Evolutionary conservation across 2,113 vertebrate genomes (phyloP).

Genomic region (Halcyon senegalensis): DNA sequence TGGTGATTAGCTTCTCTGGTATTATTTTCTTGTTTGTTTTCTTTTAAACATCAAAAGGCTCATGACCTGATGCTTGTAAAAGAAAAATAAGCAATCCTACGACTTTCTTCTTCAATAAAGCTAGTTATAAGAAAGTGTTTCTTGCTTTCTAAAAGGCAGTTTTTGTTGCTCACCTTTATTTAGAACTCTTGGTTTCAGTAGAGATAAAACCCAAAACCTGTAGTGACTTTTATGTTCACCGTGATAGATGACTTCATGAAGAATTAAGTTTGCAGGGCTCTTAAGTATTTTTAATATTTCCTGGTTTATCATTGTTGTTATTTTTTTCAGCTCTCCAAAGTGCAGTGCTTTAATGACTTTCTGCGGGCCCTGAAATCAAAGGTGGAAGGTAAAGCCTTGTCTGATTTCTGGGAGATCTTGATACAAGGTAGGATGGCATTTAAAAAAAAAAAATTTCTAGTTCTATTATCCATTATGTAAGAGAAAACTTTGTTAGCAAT

Average conservation of each 20-base stretch:
- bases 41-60: neutral
- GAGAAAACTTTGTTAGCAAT: neutral
- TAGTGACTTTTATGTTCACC: neutral
- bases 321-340: constrained; percentile 75
- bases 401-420: constrained; percentile 93
- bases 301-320: neutral
- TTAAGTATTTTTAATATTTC: neutral
- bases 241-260: neutral
- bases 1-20: neutral
- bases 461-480: neutral
- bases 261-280: neutral
- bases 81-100: neutral
- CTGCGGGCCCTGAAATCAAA: constrained; percentile 85
- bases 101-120: neutral
- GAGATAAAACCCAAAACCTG: neutral
- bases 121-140: neutral
- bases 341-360: constrained; percentile 87
- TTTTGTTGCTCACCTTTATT: neutral
- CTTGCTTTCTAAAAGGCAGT: neutral
- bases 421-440: constrained; percentile 80
- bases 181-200: neutral
- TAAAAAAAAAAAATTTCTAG: neutral
- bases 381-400: constrained; percentile 80
- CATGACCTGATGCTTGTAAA: neutral
- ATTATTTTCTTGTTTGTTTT: neutral